Evolutionary conservation across 2,113 vertebrate species (phyloP), one percentile per base, ranked within the genome.

Genomic region (Erythrocercus mccallii): DNA sequence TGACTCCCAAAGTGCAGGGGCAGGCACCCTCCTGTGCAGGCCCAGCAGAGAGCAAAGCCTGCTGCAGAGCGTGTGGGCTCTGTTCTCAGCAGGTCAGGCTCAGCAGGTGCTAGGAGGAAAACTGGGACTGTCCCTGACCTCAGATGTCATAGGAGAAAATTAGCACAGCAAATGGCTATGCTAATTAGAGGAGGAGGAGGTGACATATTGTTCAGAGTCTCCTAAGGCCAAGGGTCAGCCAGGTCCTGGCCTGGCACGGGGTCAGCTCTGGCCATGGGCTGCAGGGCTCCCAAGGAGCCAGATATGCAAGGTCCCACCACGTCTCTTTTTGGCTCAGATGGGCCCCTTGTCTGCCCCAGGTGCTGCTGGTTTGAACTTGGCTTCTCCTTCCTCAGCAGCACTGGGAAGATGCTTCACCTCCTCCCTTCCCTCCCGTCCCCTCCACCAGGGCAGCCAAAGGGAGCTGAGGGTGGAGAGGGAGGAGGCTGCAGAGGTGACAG

Each of bases 61-160:
- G 10, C 77, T 6, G 11, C 0, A 0, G 20, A 37, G 27, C 37
- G 53, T 57, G 74, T 0, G 0, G 54, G 66, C 40, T 69, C 31
- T 50, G 66, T 45, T 65, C 90, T 69, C 88, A 77, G 90, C 57
- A 62, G 60, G 20, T 42, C 10, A 0, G 42, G n/a, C 12, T 79
- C n/a, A 51, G 50, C 11, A 69, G 40, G 54, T 18, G 14, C 27
- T 13, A 24, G 56, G 42, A 90, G 53, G 61, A 82, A 44, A 94
- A 69, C 16, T 9, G 31, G 57, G 69, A 17, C 72, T 85, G 64
- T 44, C 33, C 38, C 48, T 90, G 90, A 60, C 81, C 62, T 85
- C 61, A 58, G 48, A 76, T 4, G 2, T 44, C 78, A 30, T 2
- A 33, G 15, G 45, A 56, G 61, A 60, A 82, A 76, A 93, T 79